Evolutionary conservation across 2,888 invertebrate genomes (phyloP).

Genomic region (Xestia ashworthii): DNA sequence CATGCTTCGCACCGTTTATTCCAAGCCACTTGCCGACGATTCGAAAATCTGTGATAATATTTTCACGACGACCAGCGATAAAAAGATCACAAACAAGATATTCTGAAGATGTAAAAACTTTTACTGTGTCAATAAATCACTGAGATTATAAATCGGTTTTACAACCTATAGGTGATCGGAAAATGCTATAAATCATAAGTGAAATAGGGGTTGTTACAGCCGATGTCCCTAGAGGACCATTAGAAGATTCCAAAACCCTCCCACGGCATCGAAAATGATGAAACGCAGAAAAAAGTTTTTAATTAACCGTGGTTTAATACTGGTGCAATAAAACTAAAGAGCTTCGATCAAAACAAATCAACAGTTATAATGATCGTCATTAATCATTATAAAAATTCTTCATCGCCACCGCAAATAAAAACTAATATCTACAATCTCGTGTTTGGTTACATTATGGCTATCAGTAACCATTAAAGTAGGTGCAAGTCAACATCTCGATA

Average conservation of each 20-base stretch:
- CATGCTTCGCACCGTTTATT: constrained; percentile 79
- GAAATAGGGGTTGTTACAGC: constrained; percentile 79
- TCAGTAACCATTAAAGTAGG: constrained; percentile 70
- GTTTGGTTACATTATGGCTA: constrained; percentile 73
- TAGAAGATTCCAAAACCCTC: constrained; percentile 71
- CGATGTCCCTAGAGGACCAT: constrained; percentile 75
- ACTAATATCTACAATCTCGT: constrained; percentile 73
- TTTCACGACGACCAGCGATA: constrained; percentile 56
- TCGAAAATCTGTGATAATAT: constrained; percentile 62
- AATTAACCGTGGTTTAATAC: constrained; percentile 72
- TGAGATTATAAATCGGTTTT: constrained; percentile 86
- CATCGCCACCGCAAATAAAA: constrained; percentile 77
- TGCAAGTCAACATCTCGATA: constrained; percentile 78
- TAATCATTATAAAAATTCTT: constrained; percentile 78
- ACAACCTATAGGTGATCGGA: constrained; percentile 83
- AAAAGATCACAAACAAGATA: constrained; percentile 69
- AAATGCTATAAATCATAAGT: constrained; percentile 83
- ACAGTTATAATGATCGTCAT: constrained; percentile 77
- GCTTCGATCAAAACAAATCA: constrained; percentile 79
- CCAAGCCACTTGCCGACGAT: constrained; percentile 60
- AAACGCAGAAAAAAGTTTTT: constrained; percentile 61
- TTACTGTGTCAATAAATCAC: constrained; percentile 85
- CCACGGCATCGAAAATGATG: constrained; percentile 46
- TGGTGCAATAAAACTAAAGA: constrained; percentile 75
- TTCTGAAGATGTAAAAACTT: constrained; percentile 79